Percentiles rank a stretch among this genome's conserved stretches.
Conservation (phyloP, 2,113 vertebrate genomes). For the Chionodraco myersi region DNA sequence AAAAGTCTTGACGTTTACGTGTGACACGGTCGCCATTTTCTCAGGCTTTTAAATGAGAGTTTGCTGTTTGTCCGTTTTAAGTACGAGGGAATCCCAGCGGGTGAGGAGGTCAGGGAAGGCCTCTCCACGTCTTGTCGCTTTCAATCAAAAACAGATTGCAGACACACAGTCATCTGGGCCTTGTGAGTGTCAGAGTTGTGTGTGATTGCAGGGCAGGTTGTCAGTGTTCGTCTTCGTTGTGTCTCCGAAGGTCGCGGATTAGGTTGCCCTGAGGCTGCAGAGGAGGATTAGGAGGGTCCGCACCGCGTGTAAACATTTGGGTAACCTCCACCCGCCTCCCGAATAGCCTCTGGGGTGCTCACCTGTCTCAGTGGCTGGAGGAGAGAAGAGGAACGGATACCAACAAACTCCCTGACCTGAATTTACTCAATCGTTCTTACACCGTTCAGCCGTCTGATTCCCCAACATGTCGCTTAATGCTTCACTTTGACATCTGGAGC, state of each 20-base stretch:
- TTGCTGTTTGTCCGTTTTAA: slow-evolving; percentile 57
- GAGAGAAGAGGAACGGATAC: slow-evolving; percentile 38
- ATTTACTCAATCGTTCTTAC: slow-evolving; percentile 41
- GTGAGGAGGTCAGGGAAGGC: slow-evolving; percentile 47
- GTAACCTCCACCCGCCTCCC: slow-evolving; percentile 29
- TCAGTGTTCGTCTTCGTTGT: slow-evolving; percentile 61
- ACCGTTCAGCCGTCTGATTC: slow-evolving; percentile 29
- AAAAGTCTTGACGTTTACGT: slow-evolving; percentile 64
- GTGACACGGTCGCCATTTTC: slow-evolving; percentile 74
- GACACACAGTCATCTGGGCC: slow-evolving; percentile 44
- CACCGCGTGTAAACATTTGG: slow-evolving; percentile 75
- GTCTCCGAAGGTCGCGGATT: slow-evolving; percentile 59
- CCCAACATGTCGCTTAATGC: slow-evolving; percentile 14
- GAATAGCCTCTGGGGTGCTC: slow-evolving; percentile 67
- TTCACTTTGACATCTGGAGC: slow-evolving; percentile 27
- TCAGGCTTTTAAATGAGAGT: slow-evolving; percentile 53
- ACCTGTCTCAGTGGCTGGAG: slow-evolving; percentile 63
- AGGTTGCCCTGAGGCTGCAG: slow-evolving; percentile 56
- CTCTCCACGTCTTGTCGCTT: slow-evolving; percentile 37
- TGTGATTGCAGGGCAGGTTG: slow-evolving; percentile 56
- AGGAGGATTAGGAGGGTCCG: slow-evolving; percentile 74
- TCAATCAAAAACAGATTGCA: slow-evolving; percentile 43
- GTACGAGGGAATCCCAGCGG: slow-evolving; percentile 28
- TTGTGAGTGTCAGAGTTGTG: slow-evolving; percentile 40
- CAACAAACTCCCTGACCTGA: slow-evolving; percentile 56